Evolutionary conservation across 2,113 vertebrate species (phyloP), one percentile per base, ranked within the genome.

Genomic region (Castor canadensis): DNA sequence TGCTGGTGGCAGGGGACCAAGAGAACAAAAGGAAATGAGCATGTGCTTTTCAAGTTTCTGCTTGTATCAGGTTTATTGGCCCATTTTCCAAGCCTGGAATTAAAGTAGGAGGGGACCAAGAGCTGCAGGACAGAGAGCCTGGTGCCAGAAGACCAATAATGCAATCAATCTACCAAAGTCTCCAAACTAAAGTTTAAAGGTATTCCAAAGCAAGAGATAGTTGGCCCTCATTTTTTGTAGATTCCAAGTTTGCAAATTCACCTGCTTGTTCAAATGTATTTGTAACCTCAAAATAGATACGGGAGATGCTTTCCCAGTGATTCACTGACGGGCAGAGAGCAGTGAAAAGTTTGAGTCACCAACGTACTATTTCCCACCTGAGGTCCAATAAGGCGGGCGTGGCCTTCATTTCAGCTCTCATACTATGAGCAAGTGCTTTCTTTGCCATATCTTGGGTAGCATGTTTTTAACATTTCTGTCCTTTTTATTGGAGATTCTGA

Each of bases 161-260:
- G 17, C 26, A 80, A 62, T n/a, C 38, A 71, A 16, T 16, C n/a
- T 77, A 66, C 58, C 47, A 43, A 15, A 60, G 72, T 52, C 56
- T 35, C 35, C 52, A 84, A 82, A 62, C 88, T 67, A 85, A 93
- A 95, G 47, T 52, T 75, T 83, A 43, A 80, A 94, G 3, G 17
- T 24, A 91, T 83, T 89, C 38, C 85, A 89, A 91, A 92, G 43
- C 5, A 90, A 95, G 91, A 90, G 73, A 81, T 2, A 58, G 5
- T 67, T 24, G 28, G 17, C 49, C 52, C 38, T 93, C 66, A 45
- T 92, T 90, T 90, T 92, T 71, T 72, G 43, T 32, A 76, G 72
- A 47, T 92, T 93, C 47, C 6, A 22, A 35, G 64, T 83, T 66
- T 93, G 64, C 28, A 45, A 89, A 91, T 72, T 67, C 22, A 1